phyloP scores from a whole-genome alignment of 1,140 invertebrate genomes.

The Leptonema lineaticorne region DNA sequence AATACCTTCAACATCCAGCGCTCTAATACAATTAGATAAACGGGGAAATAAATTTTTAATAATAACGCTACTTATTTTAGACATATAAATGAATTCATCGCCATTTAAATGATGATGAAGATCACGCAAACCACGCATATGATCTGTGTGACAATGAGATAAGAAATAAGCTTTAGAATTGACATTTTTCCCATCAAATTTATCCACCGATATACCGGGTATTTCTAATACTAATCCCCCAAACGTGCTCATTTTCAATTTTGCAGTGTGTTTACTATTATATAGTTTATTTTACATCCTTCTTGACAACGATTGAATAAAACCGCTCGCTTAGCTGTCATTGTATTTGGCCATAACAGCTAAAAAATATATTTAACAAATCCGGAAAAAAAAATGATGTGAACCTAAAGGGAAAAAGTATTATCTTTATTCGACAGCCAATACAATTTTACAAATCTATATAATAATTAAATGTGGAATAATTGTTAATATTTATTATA shows the following conservation, averaged over 20 bases:
- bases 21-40: conserved; percentile 22
- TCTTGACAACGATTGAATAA: too few relatives aligned
- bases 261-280: too few relatives aligned
- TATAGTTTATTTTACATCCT: too few relatives aligned
- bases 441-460: too few relatives aligned
- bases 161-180: conserved; percentile 63
- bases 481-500: too few relatives aligned
- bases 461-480: too few relatives aligned
- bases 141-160: conserved; percentile 68
- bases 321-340: too few relatives aligned
- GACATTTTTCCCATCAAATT: conserved; percentile 58
- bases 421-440: too few relatives aligned
- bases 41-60: conserved; percentile 43
- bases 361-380: too few relatives aligned
- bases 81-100: conserved; percentile 51
- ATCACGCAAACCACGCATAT: conserved; percentile 61
- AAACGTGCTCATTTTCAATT: conserved; percentile 24
- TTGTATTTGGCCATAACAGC: too few relatives aligned
- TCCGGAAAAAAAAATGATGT: too few relatives aligned
- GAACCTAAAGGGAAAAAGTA: too few relatives aligned
- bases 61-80: conserved; percentile 51
- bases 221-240: conserved; percentile 52
- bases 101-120: not conserved
- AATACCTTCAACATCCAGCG: conserved; percentile 33
- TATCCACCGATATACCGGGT: conserved; percentile 63